Conservation (phyloP, 2,113 vertebrate species). For the Manacus vitellinus region DNA sequence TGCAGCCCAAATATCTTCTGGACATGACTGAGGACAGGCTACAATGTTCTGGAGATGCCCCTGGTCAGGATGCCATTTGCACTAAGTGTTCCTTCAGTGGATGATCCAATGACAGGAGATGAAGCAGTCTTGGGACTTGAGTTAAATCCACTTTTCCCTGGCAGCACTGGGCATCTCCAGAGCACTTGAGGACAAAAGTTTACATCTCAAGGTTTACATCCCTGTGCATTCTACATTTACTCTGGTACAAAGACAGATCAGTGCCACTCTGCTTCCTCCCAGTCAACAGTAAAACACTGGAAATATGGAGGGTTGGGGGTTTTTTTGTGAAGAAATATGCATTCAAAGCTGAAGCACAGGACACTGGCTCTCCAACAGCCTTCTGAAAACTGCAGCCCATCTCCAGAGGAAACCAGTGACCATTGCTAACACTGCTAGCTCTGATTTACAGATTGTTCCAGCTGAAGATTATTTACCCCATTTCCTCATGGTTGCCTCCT, state of each 20-base stretch:
- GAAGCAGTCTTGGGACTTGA: background rate
- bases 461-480: constrained; percentile 27
- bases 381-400: background rate
- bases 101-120: background rate
- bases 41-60: rapidly evolving
- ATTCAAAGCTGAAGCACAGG: background rate
- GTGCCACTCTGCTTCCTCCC: background rate
- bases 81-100: background rate
- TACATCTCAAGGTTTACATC: background rate
- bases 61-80: background rate
- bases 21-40: rapidly evolving
- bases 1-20: rapidly evolving
- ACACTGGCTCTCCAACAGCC: background rate
- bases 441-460: background rate
- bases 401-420: background rate
- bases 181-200: background rate
- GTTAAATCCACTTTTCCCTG: background rate
- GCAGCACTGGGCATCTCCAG: background rate
- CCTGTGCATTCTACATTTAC: rapidly evolving
- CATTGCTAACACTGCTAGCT: background rate
- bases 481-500: background rate
- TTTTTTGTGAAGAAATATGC: background rate
- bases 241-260: background rate
- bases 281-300: background rate
- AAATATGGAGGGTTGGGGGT: background rate